phyloP scores from a whole-genome alignment of 2,888 invertebrate genomes.

The Tachystola acroxantha region DNA sequence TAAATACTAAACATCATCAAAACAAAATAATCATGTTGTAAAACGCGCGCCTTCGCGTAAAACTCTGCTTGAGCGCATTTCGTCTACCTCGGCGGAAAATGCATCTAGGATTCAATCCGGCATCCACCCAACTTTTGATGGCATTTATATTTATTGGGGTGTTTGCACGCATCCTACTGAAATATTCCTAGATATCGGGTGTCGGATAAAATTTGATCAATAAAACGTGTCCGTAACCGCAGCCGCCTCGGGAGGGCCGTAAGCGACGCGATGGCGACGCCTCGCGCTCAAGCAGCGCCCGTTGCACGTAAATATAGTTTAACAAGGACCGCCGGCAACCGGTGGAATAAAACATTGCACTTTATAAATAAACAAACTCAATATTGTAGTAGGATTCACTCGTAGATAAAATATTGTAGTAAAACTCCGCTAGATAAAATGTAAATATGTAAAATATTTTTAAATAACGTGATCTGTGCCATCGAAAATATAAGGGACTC shows the following conservation, averaged over 20 bases:
- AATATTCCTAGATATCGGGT: slow-evolving; percentile 21
- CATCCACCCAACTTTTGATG: slow-evolving; percentile 10
- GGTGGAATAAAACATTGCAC: slow-evolving; percentile 77
- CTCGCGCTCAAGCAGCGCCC: slow-evolving; percentile 45
- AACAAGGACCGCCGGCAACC: slow-evolving; percentile 73
- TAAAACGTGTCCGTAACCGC: slow-evolving; percentile 30
- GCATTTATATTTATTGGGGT: slow-evolving; percentile 10
- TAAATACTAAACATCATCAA: slow-evolving; percentile 41
- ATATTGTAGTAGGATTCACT: slow-evolving; percentile 77
- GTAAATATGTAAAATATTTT: slow-evolving; percentile 77
- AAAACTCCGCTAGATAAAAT: slow-evolving; percentile 76
- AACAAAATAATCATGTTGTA: slow-evolving; percentile 70
- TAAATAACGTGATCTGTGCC: slow-evolving; percentile 74
- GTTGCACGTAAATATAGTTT: slow-evolving; percentile 64
- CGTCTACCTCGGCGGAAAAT: slow-evolving; percentile 18
- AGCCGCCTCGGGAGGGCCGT: slow-evolving; percentile 38
- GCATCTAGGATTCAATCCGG: slow-evolving; percentile 10
- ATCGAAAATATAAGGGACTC: slow-evolving; percentile 75
- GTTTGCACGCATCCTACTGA: slow-evolving; percentile 17
- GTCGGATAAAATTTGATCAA: slow-evolving; percentile 19
- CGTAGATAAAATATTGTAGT: slow-evolving; percentile 76
- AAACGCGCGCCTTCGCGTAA: slow-evolving; percentile 72
- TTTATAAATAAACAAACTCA: slow-evolving; percentile 76
- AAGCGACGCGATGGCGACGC: slow-evolving; percentile 34
- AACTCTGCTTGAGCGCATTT: slow-evolving; percentile 34